These are phyloP conservation scores for Thereva unica DNA, from an alignment of 2,888 invertebrate genomes.

Conservation along the genomic window DNA sequence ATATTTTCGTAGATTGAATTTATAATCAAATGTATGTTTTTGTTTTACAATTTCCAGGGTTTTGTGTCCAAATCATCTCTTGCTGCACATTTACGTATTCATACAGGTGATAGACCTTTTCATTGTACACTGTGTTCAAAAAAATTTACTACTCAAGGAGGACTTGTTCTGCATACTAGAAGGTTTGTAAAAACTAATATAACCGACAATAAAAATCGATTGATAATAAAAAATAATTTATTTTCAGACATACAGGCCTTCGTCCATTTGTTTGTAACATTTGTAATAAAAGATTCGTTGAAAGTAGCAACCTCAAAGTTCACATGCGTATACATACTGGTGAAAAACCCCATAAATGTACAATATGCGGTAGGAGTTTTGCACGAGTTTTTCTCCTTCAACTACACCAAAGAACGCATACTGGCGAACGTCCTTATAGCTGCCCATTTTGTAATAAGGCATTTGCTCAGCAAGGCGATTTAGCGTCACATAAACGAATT, in stretches of 20 bases:
- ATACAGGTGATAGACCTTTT: conserved; percentile 42
- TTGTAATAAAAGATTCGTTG: conserved; percentile 51
- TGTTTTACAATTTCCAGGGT: conserved; percentile 14
- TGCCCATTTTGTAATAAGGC: conserved; percentile 45
- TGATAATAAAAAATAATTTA: not conserved
- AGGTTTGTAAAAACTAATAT: conserved; percentile 5
- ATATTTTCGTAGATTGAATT: no score
- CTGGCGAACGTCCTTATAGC: conserved; percentile 47
- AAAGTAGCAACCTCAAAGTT: conserved; percentile 51
- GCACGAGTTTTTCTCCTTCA: conserved; percentile 50
- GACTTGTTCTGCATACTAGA: conserved; percentile 39
- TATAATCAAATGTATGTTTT: no score
- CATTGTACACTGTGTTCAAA: conserved; percentile 38
- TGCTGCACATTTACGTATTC: conserved; percentile 36
- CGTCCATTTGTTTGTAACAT: conserved; percentile 45
- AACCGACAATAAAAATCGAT: not conserved
- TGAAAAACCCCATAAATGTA: conserved; percentile 52
- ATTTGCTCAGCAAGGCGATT: conserved; percentile 44
- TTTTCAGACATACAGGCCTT: conserved; percentile 14
- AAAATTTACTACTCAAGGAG: conserved; percentile 42
- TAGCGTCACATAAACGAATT: conserved; percentile 43
- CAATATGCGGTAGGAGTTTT: conserved; percentile 51
- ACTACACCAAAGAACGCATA: conserved; percentile 60
- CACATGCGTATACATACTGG: conserved; percentile 53
- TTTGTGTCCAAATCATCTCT: conserved; percentile 40